Percentiles rank a stretch among this genome's conserved stretches.
These are phyloP conservation scores for Atta cephalotes DNA, from an alignment of 1,140 invertebrate species.

Conservation along the genomic window DNA sequence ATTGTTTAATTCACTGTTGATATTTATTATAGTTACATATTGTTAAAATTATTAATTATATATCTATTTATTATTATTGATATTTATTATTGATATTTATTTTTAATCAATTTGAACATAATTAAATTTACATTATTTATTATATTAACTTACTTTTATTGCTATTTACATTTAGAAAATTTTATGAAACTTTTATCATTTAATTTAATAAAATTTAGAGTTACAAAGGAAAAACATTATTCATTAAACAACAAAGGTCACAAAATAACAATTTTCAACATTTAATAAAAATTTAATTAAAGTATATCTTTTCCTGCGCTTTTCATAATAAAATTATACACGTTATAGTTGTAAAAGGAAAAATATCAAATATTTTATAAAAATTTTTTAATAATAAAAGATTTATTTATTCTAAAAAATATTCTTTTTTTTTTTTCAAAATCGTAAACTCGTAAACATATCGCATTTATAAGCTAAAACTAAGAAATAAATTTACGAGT, in stretches of 20 bases:
- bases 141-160: background rate
- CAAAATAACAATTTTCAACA: background rate
- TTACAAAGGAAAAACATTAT: background rate
- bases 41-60: background rate
- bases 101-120: background rate
- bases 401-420: background rate
- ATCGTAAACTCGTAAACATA: background rate
- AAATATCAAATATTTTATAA: background rate
- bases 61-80: no score
- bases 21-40: background rate
- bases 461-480: background rate
- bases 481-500: constrained; percentile 36
- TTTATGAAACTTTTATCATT: background rate
- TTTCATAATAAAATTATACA: constrained; percentile 1
- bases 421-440: background rate
- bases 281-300: constrained; percentile 26
- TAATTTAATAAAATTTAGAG: constrained; percentile 14
- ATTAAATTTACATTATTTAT: background rate
- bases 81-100: no score
- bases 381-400: background rate
- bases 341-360: background rate
- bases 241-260: background rate
- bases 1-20: background rate
- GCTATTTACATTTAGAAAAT: background rate
- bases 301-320: background rate